Percentiles rank a stretch among this genome's conserved stretches.
phyloP scores from a whole-genome alignment of 2,888 invertebrate species.

The Meiosimyza decipiens region DNA sequence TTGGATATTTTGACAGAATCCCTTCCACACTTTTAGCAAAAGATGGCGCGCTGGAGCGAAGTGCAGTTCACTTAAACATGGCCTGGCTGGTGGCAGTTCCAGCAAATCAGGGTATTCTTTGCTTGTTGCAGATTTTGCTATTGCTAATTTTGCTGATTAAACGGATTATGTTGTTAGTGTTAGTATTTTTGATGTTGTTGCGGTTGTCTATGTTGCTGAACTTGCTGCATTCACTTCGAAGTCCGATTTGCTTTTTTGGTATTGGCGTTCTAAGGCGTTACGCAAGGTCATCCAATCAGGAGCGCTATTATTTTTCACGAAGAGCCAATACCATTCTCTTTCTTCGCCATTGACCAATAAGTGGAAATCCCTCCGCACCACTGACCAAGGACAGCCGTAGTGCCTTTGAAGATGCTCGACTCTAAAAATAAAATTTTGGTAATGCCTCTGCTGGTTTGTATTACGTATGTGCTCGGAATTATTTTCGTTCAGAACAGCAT shows the following conservation, averaged over 20 bases:
- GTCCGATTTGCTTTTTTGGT: not conserved
- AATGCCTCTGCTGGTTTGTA: too few relatives aligned
- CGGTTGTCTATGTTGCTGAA: not conserved
- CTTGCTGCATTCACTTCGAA: constrained; percentile 9
- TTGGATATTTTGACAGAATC: constrained; percentile 12
- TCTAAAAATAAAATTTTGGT: constrained; percentile 24
- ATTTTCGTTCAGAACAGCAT: too few relatives aligned
- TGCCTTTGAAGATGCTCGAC: constrained; percentile 21
- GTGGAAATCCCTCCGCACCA: constrained; percentile 27
- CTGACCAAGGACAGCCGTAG: constrained; percentile 13
- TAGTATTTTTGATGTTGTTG: not conserved
- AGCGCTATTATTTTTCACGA: not conserved
- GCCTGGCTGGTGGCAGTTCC: too few relatives aligned
- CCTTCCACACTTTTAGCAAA: not conserved
- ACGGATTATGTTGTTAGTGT: constrained; percentile 10
- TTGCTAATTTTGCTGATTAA: too few relatives aligned
- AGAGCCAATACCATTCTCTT: constrained; percentile 32
- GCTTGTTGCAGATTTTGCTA: too few relatives aligned
- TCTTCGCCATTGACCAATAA: constrained; percentile 16
- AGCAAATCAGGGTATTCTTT: too few relatives aligned
- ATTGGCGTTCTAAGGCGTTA: not conserved
- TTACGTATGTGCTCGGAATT: too few relatives aligned
- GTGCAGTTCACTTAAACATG: too few relatives aligned
- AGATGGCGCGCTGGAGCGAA: too few relatives aligned
- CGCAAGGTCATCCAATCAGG: not conserved